Evolutionary conservation across 1,140 invertebrate species (phyloP).

Genomic region (Macrobrachium rosenbergii): DNA sequence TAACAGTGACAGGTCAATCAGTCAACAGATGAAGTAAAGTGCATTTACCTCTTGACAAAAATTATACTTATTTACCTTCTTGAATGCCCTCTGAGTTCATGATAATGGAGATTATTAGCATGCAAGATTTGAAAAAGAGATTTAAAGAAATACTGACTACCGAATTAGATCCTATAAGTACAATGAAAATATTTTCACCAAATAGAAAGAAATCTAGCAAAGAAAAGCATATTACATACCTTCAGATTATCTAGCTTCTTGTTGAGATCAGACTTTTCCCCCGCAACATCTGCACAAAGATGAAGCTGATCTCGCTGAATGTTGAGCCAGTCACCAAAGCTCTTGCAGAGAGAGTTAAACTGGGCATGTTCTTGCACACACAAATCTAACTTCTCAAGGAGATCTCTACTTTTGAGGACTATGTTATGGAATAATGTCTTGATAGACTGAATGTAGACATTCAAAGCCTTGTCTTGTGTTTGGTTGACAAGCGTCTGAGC

Average conservation of each 20-base stretch:
- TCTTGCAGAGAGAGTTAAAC: conserved; percentile 79
- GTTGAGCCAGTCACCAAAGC: conserved; percentile 84
- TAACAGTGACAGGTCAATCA: too few species aligned
- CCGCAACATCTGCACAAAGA: conserved; percentile 80
- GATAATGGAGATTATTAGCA: conserved; percentile 33
- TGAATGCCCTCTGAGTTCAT: too few species aligned
- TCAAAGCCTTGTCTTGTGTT: conserved; percentile 87
- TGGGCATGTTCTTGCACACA: conserved; percentile 89
- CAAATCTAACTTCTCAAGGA: conserved; percentile 86
- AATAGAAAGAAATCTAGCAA: conserved; percentile 1
- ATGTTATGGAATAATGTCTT: conserved; percentile 91
- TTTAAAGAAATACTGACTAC: conserved; percentile 15
- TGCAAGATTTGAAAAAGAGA: conserved; percentile 16
- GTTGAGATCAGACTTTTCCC: conserved; percentile 84
- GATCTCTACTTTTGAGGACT: conserved; percentile 84
- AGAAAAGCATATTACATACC: conserved; percentile 65
- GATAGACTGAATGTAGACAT: conserved; percentile 89
- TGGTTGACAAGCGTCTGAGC: conserved; percentile 90
- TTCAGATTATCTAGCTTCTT: conserved; percentile 80
- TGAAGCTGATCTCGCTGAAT: conserved; percentile 81
- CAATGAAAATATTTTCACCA: not conserved
- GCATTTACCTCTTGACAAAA: too few species aligned
- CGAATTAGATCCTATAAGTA: conserved; percentile 32
- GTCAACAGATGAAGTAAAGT: too few species aligned
- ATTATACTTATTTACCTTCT: too few species aligned